Evolutionary conservation across 2,797 vertebrate species (phyloP).

Genomic region (Sarcophilus harrisii): DNA sequence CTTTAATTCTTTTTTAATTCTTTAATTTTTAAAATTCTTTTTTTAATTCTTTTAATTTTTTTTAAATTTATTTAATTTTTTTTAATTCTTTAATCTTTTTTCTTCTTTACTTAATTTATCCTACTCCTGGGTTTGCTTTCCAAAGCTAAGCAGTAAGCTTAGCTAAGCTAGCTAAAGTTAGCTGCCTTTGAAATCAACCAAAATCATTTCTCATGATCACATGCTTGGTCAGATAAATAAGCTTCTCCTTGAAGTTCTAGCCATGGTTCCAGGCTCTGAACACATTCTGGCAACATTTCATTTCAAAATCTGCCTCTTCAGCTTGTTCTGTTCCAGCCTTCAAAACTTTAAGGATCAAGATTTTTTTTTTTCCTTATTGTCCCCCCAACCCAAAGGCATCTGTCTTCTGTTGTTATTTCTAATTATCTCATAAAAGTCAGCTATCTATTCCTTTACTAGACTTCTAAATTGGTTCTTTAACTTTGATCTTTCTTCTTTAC

Average conservation of each 20-base stretch:
- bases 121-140: neutral
- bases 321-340: neutral
- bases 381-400: neutral
- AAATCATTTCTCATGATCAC: neutral
- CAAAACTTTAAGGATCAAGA: neutral
- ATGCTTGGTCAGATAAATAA: neutral
- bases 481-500: neutral
- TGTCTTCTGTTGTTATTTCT: neutral
- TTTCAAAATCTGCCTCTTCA: neutral
- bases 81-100: neutral
- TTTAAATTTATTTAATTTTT: too few species aligned
- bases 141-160: neutral
- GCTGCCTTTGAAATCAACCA: neutral
- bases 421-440: neutral
- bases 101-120: neutral
- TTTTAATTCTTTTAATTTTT: too few species aligned
- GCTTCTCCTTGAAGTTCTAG: neutral
- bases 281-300: neutral
- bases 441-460: neutral
- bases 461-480: neutral
- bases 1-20: neutral
- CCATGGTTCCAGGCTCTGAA: neutral
- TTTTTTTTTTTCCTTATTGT: neutral
- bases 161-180: neutral
- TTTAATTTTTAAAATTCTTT: too few species aligned